A percentile compares a stretch with the other conserved stretches of the same genome.
phyloP scores from a whole-genome alignment of 64 coral and sea anemone species.

The Acropora yongei region DNA sequence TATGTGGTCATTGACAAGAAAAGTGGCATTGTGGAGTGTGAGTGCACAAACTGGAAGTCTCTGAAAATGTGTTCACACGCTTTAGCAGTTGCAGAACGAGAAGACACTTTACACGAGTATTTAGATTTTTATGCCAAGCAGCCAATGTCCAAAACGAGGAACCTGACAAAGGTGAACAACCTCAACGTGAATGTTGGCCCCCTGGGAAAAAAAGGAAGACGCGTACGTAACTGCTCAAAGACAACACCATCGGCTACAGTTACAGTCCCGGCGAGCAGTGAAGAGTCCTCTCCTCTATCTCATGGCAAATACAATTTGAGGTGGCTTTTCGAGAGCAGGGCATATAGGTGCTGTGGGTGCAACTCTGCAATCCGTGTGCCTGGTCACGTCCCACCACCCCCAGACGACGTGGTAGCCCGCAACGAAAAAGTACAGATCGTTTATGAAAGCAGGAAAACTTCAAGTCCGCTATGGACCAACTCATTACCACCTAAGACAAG shows the following conservation, averaged over 20 bases:
- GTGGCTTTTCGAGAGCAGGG: too few relatives aligned
- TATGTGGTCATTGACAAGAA: slow-evolving; percentile 12
- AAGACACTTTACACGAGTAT: not conserved
- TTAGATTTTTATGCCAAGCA: not conserved
- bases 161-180: not conserved
- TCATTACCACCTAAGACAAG: too few relatives aligned
- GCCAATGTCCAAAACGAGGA: not conserved
- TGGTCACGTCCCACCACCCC: too few relatives aligned
- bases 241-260: slow-evolving; percentile 32
- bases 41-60: slow-evolving; percentile 19
- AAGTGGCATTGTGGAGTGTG: slow-evolving; percentile 1
- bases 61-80: slow-evolving; percentile 30
- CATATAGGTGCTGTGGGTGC: too few relatives aligned
- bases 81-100: slow-evolving; percentile 12
- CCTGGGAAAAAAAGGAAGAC: not conserved
- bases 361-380: too few relatives aligned
- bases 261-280: not conserved
- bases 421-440: too few relatives aligned
- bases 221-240: not conserved
- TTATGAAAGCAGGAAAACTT: too few relatives aligned
- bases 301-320: too few relatives aligned
- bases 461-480: too few relatives aligned
- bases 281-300: not conserved
- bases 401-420: too few relatives aligned
- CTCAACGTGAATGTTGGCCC: not conserved